Conservation (phyloP, 2,888 invertebrate species). For the Caenorhabditis wallacei region DNA sequence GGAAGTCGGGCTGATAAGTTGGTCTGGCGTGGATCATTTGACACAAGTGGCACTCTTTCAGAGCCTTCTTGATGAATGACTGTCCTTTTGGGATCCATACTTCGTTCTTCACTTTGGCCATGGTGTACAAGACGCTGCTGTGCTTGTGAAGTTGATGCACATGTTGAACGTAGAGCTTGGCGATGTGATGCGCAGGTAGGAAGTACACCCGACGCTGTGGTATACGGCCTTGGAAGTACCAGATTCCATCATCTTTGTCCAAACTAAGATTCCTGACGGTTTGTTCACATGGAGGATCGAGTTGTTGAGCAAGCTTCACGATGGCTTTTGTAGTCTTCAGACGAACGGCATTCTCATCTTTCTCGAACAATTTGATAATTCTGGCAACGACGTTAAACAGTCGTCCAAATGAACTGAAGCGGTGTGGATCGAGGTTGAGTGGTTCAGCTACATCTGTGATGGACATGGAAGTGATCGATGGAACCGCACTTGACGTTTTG, state of each 20-base stretch:
- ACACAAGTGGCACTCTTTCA: slow-evolving; percentile 80
- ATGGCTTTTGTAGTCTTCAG: not conserved
- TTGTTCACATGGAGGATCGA: slow-evolving; percentile 21
- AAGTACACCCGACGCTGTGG: not conserved
- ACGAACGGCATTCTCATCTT: not conserved
- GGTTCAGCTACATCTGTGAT: not conserved
- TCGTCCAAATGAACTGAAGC: slow-evolving; percentile 26
- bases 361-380: not conserved
- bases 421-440: slow-evolving; percentile 19
- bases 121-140: slow-evolving; percentile 41
- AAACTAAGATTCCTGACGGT: slow-evolving; percentile 17
- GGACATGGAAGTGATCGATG: not conserved
- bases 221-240: slow-evolving; percentile 19
- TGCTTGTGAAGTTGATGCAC: slow-evolving; percentile 30
- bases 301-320: slow-evolving; percentile 29
- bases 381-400: slow-evolving; percentile 2
- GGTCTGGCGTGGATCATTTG: slow-evolving; percentile 64
- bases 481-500: not conserved
- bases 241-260: not conserved
- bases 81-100: slow-evolving; percentile 81
- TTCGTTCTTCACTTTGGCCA: slow-evolving; percentile 66
- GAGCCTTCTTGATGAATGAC: slow-evolving; percentile 68
- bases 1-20: slow-evolving; percentile 79
- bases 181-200: slow-evolving; percentile 24
- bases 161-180: not conserved